Evolutionary conservation across 2,888 invertebrate species (phyloP).

Genomic region (Lasius platythorax): DNA sequence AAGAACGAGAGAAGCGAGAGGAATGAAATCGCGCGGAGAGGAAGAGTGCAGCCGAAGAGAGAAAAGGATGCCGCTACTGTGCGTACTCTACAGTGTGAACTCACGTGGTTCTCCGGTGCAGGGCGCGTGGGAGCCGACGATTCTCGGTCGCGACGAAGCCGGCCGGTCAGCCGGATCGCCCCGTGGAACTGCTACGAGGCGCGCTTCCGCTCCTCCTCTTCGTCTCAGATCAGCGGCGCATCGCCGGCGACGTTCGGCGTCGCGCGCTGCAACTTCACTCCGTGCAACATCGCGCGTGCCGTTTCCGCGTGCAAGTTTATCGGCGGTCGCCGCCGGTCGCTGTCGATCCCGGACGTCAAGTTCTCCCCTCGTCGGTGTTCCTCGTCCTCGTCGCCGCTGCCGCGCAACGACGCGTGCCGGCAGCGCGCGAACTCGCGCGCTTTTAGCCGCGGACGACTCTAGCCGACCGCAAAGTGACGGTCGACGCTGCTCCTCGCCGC

Average conservation of each 20-base stretch:
- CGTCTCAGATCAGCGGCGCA: not conserved
- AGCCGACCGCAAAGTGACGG: not conserved
- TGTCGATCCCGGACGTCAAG: not conserved
- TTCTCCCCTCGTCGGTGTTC: not conserved
- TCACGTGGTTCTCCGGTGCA: constrained; percentile 37
- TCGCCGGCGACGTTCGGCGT: not conserved
- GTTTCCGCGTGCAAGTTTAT: not conserved
- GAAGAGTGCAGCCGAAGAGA: not conserved
- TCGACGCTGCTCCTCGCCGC: not conserved
- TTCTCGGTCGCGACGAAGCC: constrained; percentile 27
- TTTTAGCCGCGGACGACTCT: not conserved
- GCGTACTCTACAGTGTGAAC: not conserved
- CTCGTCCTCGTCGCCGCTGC: not conserved
- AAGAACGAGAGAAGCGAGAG: too few relatives aligned
- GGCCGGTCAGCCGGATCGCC: constrained; percentile 26
- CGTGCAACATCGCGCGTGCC: not conserved
- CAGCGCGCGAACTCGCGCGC: not conserved
- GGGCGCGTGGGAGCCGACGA: not conserved
- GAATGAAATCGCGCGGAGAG: not conserved
- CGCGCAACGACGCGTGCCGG: too few relatives aligned
- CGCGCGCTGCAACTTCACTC: constrained; percentile 4
- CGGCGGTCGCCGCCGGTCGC: not conserved
- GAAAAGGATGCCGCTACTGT: not conserved
- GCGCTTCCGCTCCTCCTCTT: not conserved
- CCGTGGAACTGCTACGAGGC: constrained; percentile 24